A percentile compares a stretch with the other conserved stretches of the same genome.
phyloP scores from a whole-genome alignment of 2,797 vertebrate species.

The Darevskia mixta region DNA sequence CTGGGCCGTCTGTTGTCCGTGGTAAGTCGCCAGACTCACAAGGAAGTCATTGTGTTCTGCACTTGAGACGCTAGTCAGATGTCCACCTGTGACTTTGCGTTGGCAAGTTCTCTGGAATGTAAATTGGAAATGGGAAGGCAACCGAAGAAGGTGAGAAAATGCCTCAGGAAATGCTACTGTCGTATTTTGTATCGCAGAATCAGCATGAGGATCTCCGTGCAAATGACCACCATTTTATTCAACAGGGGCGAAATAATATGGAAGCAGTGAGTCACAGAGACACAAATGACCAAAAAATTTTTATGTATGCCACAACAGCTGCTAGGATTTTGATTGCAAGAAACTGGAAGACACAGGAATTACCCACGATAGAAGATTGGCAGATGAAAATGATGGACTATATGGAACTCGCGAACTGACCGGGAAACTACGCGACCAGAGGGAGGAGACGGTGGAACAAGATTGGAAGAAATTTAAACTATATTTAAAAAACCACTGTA shows the following conservation, averaged over 20 bases:
- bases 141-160: not conserved
- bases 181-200: not conserved
- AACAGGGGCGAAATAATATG: not conserved
- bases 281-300: not conserved
- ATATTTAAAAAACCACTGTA: no score
- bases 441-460: no score
- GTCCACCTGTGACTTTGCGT: not conserved
- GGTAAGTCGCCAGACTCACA: not conserved
- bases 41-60: slow-evolving; percentile 22
- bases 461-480: no score
- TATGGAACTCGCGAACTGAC: no score
- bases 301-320: no score
- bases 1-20: not conserved
- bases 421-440: no score
- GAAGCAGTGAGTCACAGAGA: not conserved
- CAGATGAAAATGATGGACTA: no score
- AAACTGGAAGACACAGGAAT: no score
- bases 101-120: slow-evolving; percentile 5
- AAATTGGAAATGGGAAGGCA: not conserved
- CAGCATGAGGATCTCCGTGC: not conserved
- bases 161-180: not conserved
- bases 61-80: slow-evolving; percentile 1
- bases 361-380: no score
- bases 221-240: not conserved
- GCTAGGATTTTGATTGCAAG: no score